Base-by-base conservation (phyloP, 2,113 vertebrate genomes). In the Heloderma charlesbogerti region DNA sequence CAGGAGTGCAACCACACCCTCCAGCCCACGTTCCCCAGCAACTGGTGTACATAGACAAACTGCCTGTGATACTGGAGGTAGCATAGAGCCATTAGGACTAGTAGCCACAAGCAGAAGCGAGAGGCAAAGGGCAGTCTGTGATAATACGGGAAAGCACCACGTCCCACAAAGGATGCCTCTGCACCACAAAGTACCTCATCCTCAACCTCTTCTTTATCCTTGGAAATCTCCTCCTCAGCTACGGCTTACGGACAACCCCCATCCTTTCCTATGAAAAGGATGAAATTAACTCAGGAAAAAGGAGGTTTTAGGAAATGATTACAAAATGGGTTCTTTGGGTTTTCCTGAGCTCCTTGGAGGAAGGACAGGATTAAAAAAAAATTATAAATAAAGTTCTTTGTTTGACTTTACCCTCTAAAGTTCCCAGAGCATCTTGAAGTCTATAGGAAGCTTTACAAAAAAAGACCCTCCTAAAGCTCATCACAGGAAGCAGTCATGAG, bases 121-220 rank as follows among this genome's bases (percentile, higher is more conserved):
- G 51, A 54, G 51, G 51, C 51, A 54, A 54, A 12, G 10, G 51
- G 10, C 51, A 8, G 51, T 54, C 48, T 48, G 48, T 48, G 48
- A 48, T 48, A 48, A 48, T 63, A 92, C 82, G 91, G 92, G 4
- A 78, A 94, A 91, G 75, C 72, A 95, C 92, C 92, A 97, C 98
- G 97, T 94, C 95, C 45, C 94, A 93, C 88, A 94, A 96, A 27
- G 96, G 94, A 84, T 98, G 97, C 87, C 93, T 98, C 87, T 96
- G 95, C 79, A 77, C 98, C 92, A 97, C 95, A 94, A 98, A 98
- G 91, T 98, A 98, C 92, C 96, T 98, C 95, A 94, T 98, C 67
- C 98, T 98, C 96, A 98, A 98, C 94, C 93, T 98, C 82, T 93
- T 98, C 93, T 97, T 97, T 57, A 91, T 96, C 29, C 93, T 97